Percentiles rank a stretch among this genome's conserved stretches.
Conservation (phyloP, 37 sponge, comb jelly and placozoan species). For the Agelas oroides region DNA sequence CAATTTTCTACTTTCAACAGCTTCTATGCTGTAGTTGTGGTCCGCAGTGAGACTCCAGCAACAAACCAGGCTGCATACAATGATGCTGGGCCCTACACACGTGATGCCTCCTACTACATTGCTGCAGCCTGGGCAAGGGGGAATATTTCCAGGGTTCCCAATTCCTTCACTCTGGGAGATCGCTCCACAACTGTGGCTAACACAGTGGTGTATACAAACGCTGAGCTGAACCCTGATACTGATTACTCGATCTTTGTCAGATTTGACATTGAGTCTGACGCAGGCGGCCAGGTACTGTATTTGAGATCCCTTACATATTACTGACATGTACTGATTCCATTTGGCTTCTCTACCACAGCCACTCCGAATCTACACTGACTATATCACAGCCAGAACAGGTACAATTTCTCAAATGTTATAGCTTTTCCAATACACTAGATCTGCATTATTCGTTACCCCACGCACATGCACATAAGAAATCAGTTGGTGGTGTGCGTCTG, state of each 20-base stretch:
- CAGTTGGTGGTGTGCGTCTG: no score
- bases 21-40: conserved; percentile 46
- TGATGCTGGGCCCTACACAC: background rate
- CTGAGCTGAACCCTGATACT: background rate
- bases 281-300: background rate
- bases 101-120: background rate
- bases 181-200: conserved; percentile 6
- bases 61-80: background rate
- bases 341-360: background rate
- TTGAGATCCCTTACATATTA: no score
- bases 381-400: no score
- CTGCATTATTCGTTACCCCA: no score
- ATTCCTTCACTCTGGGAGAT: conserved; percentile 26
- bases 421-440: no score
- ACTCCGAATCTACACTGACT: background rate
- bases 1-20: conserved; percentile 5
- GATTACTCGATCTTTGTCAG: conserved; percentile 3
- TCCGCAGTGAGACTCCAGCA: background rate
- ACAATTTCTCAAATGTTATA: no score
- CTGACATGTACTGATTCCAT: no score
- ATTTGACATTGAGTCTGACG: conserved; percentile 15
- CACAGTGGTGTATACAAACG: conserved; percentile 20
- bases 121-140: conserved; percentile 53
- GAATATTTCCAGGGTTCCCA: background rate
- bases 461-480: no score